phyloP scores from a whole-genome alignment of 2,113 vertebrate species.

The Aegithalos caudatus region DNA sequence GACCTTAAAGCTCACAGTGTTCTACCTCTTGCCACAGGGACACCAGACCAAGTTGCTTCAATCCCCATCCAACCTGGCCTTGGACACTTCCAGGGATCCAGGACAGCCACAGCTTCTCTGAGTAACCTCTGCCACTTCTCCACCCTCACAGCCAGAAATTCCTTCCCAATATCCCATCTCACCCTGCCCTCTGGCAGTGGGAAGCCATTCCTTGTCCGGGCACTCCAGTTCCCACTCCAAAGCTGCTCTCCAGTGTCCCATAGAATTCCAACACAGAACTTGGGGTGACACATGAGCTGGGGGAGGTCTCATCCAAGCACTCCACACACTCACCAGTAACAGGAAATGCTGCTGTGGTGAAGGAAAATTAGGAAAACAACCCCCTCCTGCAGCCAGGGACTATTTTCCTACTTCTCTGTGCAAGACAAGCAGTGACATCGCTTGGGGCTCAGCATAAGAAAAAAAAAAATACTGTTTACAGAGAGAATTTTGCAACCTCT shows the following conservation, averaged over 20 bases:
- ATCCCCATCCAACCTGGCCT: rapidly evolving
- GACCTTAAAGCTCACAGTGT: rapidly evolving
- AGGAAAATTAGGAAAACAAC: background rate
- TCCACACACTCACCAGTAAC: background rate
- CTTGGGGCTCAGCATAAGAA: background rate
- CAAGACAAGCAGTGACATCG: background rate
- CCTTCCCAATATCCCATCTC: background rate
- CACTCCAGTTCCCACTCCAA: background rate
- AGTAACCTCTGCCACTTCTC: rapidly evolving
- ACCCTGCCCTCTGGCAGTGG: background rate
- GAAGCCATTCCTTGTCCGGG: background rate
- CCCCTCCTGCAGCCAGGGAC: background rate
- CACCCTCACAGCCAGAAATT: background rate
- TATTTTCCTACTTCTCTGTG: background rate
- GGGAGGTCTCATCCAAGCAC: background rate
- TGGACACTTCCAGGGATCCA: background rate
- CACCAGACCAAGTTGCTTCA: background rate
- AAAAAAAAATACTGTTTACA: background rate
- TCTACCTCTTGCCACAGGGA: background rate
- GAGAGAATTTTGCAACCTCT: constrained; percentile 41
- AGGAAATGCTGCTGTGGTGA: background rate
- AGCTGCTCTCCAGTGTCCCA: background rate
- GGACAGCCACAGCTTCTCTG: background rate
- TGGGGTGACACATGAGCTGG: background rate
- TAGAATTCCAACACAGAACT: background rate